Percentiles rank a stretch among this genome's conserved stretches.
Evolutionary conservation across 2,797 vertebrate genomes (phyloP).

Genomic region (Anisognathus igniventris): DNA sequence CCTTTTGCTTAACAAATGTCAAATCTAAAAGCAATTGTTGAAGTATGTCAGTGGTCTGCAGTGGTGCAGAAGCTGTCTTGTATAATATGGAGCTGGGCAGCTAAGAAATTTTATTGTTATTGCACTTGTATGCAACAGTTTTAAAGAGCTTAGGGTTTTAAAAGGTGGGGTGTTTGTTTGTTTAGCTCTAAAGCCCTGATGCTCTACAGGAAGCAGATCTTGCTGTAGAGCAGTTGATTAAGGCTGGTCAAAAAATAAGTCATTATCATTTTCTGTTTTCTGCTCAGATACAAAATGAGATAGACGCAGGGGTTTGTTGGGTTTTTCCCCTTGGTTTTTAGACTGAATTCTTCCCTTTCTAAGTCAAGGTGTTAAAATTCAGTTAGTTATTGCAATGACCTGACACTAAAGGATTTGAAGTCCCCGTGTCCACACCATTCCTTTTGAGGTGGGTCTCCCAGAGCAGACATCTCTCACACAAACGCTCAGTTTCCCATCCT

Average conservation of each 20-base stretch:
- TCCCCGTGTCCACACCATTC: background rate
- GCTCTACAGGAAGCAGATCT: background rate
- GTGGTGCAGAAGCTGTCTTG: background rate
- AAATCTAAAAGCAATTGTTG: background rate
- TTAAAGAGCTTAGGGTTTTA: background rate
- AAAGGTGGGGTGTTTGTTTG: background rate
- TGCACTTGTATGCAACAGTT: background rate
- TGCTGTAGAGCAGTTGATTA: background rate
- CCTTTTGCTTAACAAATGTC: background rate
- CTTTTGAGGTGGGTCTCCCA: background rate
- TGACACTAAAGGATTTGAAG: background rate
- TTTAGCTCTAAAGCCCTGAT: background rate
- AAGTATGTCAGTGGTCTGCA: conserved; percentile 14
- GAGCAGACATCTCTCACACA: background rate
- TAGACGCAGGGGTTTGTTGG: fast-evolving
- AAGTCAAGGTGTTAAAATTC: background rate
- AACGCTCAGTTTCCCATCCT: background rate
- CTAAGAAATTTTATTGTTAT: background rate
- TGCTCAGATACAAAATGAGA: background rate
- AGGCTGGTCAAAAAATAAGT: conserved; percentile 29
- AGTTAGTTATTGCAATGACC: background rate
- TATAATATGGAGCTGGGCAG: background rate
- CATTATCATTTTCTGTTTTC: background rate
- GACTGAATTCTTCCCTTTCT: background rate
- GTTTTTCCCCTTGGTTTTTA: background rate